Base-by-base conservation (phyloP, 2,113 vertebrate genomes). In the Percina caprodes region DNA sequence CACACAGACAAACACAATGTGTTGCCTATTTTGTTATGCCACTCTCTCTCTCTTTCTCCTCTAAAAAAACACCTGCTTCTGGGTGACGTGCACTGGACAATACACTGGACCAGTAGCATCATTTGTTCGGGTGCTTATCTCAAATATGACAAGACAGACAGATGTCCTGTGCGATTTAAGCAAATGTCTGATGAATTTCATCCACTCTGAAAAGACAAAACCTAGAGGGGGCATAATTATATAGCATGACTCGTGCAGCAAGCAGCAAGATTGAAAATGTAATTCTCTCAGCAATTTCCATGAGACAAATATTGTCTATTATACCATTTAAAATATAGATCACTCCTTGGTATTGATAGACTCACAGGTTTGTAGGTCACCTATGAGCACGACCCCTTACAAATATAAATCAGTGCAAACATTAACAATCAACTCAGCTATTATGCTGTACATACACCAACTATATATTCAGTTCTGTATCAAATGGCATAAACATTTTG, bases 101-200 rank as follows among this genome's bases (percentile, higher is more conserved):
- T 59, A 62, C 71, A 77, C 35, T 49, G 52, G 56, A 54, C 80
- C 56, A 35, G 15, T 5, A 52, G 60, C 78, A 83, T 78, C 69
- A 62, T 78, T 85, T 87, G 33, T 83, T 33, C 24, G 45, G 24
- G 76, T 83, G 86, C 73, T 86, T 80, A 92, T 93, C 83, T 85
- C 26, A 56, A 60, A 77, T 77, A 79, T 84, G 54, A 89, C 87
- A 88, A 90, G 79, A n/a, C 78, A 84, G 71, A 84, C 87, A 88
- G 82, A 87, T 90, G 82, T 91, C 76, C 74, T 35, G 74, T 46
- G 15, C 6, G 54, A 87, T 86, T 80, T 69, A 67, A 83, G 81
- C 54, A 79, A 88, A 79, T 48, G 42, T 80, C 49, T 80, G 65
- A 88, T 70, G 62, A 78, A 86, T 83, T 91, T 68, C 51, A 82